Base-by-base conservation (phyloP, 30 jellyfish, hydroid and myxozoan genomes). In the Aurelia sp. region DNA sequence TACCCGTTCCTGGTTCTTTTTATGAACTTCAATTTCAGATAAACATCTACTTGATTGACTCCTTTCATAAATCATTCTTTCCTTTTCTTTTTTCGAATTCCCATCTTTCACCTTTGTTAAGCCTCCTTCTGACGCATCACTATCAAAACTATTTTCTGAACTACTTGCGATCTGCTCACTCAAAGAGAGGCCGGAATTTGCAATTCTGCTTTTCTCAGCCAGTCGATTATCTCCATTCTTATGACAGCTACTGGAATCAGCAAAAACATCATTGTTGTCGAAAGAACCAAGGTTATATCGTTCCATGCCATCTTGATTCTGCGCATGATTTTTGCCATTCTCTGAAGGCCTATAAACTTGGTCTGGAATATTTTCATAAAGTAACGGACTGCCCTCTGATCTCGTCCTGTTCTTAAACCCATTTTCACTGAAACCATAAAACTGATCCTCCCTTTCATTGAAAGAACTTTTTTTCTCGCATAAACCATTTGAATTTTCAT, bases 21-120 rank as follows among this genome's bases (percentile, higher is more conserved):
- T 22, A 18, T 9, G 76, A 33, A 17, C 33, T 66, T 66, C 53
- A 21, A 66, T 66, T 66, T 21, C 33, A 13, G 51, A 66, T n/a
- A 66, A 66, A 33, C 76, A 66, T 66, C 53, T 23, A n/a, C 33
- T 30, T n/a, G 76, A 66, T 30, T 66, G 76, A 33, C 76, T 66
- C 11, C 71, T 61, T 21, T 33, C 50, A 66, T 33, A 16, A 22
- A 66, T 21, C 21, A 66, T 30, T 15, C 21, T 31, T 13, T 22
- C 52, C 5, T 23, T 33, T 30, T 23, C 50, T n/a, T 7, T 30
- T 18, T 66, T 66, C 9, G 21, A 33, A 8, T 59, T 66, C 9
- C n/a, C 76, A 20, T 3, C 33, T 13, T 23, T 21, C 11, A 9
- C 11, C 22, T 4, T 66, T 44, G 19, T 66, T 44, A 10, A 23